Evolutionary conservation across 1,140 invertebrate species (phyloP), one percentile per base, ranked within the genome.

Genomic region (Drosophila truncata): DNA sequence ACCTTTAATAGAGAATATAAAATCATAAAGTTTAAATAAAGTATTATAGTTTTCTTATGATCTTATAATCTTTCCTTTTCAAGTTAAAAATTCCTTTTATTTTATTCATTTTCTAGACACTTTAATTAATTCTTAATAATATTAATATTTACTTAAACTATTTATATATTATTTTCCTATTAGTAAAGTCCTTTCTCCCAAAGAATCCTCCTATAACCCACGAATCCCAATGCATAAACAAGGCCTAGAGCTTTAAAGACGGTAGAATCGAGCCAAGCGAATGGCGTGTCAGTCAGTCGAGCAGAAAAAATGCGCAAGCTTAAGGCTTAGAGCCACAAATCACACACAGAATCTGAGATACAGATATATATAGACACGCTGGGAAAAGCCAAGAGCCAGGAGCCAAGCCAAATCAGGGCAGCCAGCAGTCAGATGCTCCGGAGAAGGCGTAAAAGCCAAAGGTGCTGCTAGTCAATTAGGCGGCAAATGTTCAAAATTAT

Each of bases 301-400:
- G 87, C 63, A 79, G 80, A 83, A 91, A 90, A 87, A 90, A 78
- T 80, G 65, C 82, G 71, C 52, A 63, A 72, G 79, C 85, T 78
- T 61, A 63, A 46, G 55, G 50, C 81, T 77, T 35, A 67, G 50
- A 54, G 29, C 35, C 25, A 44, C 33, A 70, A 41, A 62, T 42
- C 47, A 67, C 44, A 44, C 29, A 14, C 63, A 66, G 27, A 55
- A 39, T 54, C 27, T 20, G 1, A 41, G 25, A 42, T n/a, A 27
- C 25, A 35, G 44, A 78, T 37, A 58, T 25, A 37, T 58, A 52
- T 20, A 52, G 16, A 57, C 23, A 58, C 27, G n/a, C 39, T 35
- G 41, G 52, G n/a, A 44, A 57, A 82, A 76, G 41, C 57, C 61
- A 80, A 75, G 23, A 23, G 39, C 64, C 41, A 74, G 60, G 35